Evolutionary conservation across 2,113 vertebrate species (phyloP).

Genomic region (Lepidiolamprologus cunningtoni): DNA sequence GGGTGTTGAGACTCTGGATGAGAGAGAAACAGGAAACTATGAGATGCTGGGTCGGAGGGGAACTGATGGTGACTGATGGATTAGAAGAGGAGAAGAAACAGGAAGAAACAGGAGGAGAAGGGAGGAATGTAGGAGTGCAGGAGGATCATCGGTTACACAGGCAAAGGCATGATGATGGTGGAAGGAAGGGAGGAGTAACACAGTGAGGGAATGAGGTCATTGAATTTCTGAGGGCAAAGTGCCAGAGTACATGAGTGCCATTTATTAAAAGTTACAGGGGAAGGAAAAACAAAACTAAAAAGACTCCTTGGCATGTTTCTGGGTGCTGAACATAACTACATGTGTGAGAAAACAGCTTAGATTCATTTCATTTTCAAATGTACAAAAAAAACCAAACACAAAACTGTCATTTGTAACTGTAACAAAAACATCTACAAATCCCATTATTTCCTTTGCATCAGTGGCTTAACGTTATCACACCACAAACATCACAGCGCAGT

Average conservation of each 20-base stretch:
- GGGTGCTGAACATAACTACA: not conserved
- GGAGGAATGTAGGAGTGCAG: not conserved
- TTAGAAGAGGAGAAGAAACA: not conserved
- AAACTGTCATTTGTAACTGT: not conserved
- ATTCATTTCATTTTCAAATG: not conserved
- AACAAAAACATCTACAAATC: not conserved
- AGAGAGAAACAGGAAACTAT: not conserved
- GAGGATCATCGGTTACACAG: not conserved
- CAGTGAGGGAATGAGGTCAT: not conserved
- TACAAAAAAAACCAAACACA: accelerated
- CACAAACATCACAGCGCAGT: not conserved
- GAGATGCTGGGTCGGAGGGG: not conserved
- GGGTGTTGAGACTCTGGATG: not conserved
- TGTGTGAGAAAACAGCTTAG: not conserved
- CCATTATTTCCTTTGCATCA: not conserved
- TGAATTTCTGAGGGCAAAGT: not conserved
- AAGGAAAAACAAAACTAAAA: not conserved
- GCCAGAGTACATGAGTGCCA: not conserved
- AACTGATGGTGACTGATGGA: not conserved
- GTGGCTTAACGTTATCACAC: not conserved
- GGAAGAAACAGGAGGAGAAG: not conserved
- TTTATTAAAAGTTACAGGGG: not conserved
- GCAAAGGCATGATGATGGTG: not conserved
- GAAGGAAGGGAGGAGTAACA: not conserved
- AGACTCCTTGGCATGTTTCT: not conserved